Conservation (phyloP, 1,140 invertebrate species). For the Drosophila willistoni region DNA sequence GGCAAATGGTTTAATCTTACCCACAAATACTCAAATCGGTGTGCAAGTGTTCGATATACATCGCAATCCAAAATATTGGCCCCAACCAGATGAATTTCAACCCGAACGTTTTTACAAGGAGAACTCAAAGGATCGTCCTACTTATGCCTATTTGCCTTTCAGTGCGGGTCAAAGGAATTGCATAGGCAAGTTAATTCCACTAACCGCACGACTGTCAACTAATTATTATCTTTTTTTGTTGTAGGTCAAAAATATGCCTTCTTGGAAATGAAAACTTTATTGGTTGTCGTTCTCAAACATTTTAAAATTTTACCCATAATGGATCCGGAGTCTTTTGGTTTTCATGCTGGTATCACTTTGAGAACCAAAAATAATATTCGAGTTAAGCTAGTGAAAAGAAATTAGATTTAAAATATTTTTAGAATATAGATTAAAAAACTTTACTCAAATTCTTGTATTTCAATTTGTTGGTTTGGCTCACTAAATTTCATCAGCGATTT, state of each 20-base stretch:
- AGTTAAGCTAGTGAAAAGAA: conserved; percentile 59
- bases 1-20: conserved; percentile 81
- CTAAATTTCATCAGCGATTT: no score
- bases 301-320: conserved; percentile 78
- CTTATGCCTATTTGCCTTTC: conserved; percentile 86
- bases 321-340: conserved; percentile 58
- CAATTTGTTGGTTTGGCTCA: no score
- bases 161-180: conserved; percentile 76
- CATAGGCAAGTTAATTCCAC: conserved; percentile 51
- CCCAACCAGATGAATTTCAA: conserved; percentile 89
- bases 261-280: conserved; percentile 83
- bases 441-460: no score
- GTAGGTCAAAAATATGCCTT: conserved; percentile 84
- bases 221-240: neutral
- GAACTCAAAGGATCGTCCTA: conserved; percentile 83
- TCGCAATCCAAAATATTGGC: conserved; percentile 85
- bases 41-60: conserved; percentile 85
- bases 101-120: conserved; percentile 90
- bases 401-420: neutral
- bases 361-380: conserved; percentile 56
- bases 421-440: no score
- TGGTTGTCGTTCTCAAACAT: conserved; percentile 82
- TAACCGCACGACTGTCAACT: no score
- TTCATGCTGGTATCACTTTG: conserved; percentile 63
- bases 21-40: conserved; percentile 82